Percentiles rank a stretch among this genome's conserved stretches.
Evolutionary conservation across 2,797 vertebrate species (phyloP).

Genomic region (Coracias cyanogaster): DNA sequence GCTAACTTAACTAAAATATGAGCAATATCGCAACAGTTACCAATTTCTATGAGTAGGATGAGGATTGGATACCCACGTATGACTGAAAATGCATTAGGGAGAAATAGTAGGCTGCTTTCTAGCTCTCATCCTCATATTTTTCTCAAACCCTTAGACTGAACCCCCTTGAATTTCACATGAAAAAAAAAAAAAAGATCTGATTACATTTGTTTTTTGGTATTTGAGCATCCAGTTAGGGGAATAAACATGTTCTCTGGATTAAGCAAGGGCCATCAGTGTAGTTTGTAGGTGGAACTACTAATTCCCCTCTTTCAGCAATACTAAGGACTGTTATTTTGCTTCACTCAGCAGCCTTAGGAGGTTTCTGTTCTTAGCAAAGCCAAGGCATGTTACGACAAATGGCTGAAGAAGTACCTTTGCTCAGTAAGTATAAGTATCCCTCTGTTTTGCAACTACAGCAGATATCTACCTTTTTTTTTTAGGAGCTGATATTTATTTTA

Average conservation of each 20-base stretch:
- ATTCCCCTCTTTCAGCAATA: background rate
- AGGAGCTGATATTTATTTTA: background rate
- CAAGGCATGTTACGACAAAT: background rate
- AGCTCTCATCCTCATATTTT: background rate
- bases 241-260: background rate
- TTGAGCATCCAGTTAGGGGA: background rate
- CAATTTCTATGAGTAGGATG: background rate
- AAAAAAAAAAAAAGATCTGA: background rate
- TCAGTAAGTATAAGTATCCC: background rate
- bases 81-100: background rate
- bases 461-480: background rate
- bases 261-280: background rate
- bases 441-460: background rate
- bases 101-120: background rate
- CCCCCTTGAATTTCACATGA: background rate
- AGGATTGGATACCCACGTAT: background rate
- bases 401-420: background rate
- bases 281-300: background rate
- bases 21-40: background rate
- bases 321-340: background rate
- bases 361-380: background rate
- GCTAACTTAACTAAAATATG: background rate
- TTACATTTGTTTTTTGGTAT: background rate
- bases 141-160: background rate
- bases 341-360: background rate